Percentiles rank a stretch among this genome's conserved stretches.
phyloP scores from a whole-genome alignment of 2,797 vertebrate species.

The Sarcoramphus papa region DNA sequence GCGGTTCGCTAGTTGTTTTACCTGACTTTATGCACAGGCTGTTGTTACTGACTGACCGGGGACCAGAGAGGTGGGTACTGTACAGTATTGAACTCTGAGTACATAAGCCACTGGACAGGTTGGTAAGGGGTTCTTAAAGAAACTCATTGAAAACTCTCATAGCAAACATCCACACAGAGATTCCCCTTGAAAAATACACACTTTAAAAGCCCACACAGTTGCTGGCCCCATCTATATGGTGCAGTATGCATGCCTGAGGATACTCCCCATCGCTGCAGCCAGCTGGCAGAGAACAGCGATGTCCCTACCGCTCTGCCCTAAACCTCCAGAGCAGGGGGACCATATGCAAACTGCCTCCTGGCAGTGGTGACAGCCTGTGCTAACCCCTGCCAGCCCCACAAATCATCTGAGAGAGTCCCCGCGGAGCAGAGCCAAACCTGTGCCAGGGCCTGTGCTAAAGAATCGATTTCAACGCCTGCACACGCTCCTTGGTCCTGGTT shows the following conservation, averaged over 20 bases:
- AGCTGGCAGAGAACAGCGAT: neutral
- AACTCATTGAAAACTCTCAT: neutral
- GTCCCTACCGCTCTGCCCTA: neutral
- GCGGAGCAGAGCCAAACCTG: neutral
- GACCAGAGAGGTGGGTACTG: too few species aligned
- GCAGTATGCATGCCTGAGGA: neutral
- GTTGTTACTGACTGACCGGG: neutral
- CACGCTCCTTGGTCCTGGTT: rapidly evolving
- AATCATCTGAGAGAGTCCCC: neutral
- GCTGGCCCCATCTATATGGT: neutral
- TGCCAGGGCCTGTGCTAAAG: neutral
- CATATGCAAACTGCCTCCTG: neutral
- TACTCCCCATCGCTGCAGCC: neutral
- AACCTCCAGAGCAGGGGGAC: neutral
- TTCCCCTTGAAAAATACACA: neutral
- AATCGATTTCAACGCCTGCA: rapidly evolving
- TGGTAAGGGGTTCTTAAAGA: neutral
- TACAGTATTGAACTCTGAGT: neutral
- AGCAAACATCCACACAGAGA: neutral
- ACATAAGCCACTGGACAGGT: neutral
- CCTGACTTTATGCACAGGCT: neutral
- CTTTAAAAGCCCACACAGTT: neutral
- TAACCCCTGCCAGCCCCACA: neutral
- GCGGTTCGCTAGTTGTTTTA: neutral
- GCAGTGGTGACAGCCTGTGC: neutral